Base-by-base conservation (phyloP, 2,888 invertebrate species). In the Epistrophe eligans region DNA sequence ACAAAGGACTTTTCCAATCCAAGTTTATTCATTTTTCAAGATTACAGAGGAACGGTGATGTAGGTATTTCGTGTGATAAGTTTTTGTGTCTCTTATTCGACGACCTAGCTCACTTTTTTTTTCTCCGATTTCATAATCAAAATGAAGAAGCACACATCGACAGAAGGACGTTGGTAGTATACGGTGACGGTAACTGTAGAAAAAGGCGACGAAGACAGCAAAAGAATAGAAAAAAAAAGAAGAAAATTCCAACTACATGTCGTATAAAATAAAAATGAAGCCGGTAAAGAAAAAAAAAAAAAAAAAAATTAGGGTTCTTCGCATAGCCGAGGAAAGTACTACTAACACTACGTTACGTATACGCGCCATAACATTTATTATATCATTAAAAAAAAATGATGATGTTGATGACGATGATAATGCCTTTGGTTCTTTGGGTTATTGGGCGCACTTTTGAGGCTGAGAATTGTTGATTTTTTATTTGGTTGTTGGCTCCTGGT, bases 311-410 rank as follows among this genome's bases (percentile, higher is more conserved):
- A 81, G 77, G 84, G 67, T 67, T 77, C 72, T 80, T 82, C 62
- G 60, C 85, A 81, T 50, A 64, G 74, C 72, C 77, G 55, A 77
- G 74, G 57, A 64, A 38, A 66, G 60, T 72, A 79, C 87, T 72
- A 79, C 87, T 55, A 82, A 60, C 74, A 76, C 82, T 72, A 79
- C 87, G 82, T 82, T 85, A 83, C 82, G 85, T 81, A 77, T 77
- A 85, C 85, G 83, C 79, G 79, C 70, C 70, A 76, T 87, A 83
- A 82, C 87, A 87, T 87, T 87, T 87, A 83, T 79, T 87, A 87
- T 87, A 87, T 87, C 87, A 87, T 87, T 87, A 87, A 87, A 87
- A 84, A 57, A 87, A 87, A 83, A 83, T 87, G 87, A 83, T 84
- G 84, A 79, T 84, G 84, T 71, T 84, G 84, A 84, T 83, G 87